These are phyloP conservation scores for Lepidotrigona ventralis DNA, from an alignment of 1,140 invertebrate genomes.

Conservation along the genomic window DNA sequence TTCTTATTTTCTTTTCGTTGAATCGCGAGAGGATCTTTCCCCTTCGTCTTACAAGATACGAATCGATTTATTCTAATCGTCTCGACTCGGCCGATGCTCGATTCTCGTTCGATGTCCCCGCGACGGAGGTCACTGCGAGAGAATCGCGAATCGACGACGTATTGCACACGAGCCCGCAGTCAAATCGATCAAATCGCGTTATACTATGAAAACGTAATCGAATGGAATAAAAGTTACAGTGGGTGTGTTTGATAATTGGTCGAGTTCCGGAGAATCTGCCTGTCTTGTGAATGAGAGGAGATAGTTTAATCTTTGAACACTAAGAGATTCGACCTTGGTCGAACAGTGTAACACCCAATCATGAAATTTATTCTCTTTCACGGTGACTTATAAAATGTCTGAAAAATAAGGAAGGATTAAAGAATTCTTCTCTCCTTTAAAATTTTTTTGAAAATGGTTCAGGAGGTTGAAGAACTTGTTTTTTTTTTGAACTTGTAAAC, in stretches of 20 bases:
- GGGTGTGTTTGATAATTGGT: background rate
- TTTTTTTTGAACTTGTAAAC: too few relatives aligned
- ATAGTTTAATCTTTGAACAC: background rate
- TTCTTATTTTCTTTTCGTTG: constrained; percentile 2
- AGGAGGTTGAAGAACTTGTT: too few relatives aligned
- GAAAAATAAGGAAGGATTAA: background rate
- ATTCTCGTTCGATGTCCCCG: constrained; percentile 11
- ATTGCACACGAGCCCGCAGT: constrained; percentile 63
- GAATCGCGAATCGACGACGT: constrained; percentile 10
- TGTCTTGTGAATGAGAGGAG: too few relatives aligned
- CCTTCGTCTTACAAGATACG: constrained; percentile 14
- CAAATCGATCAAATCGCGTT: constrained; percentile 52
- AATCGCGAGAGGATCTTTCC: constrained; percentile 16
- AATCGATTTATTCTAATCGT: constrained; percentile 41
- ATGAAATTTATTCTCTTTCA: background rate
- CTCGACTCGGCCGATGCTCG: constrained; percentile 29
- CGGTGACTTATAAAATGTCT: background rate
- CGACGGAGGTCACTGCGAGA: constrained; percentile 14
- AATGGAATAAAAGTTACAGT: constrained; percentile 48
- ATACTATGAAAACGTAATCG: constrained; percentile 69
- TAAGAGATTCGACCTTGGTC: background rate
- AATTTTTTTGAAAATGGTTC: background rate
- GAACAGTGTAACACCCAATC: background rate
- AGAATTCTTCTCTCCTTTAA: background rate
- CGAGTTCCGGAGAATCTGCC: background rate